Evolutionary conservation across 2,888 invertebrate species (phyloP).

Genomic region (Drosophila ezoana): DNA sequence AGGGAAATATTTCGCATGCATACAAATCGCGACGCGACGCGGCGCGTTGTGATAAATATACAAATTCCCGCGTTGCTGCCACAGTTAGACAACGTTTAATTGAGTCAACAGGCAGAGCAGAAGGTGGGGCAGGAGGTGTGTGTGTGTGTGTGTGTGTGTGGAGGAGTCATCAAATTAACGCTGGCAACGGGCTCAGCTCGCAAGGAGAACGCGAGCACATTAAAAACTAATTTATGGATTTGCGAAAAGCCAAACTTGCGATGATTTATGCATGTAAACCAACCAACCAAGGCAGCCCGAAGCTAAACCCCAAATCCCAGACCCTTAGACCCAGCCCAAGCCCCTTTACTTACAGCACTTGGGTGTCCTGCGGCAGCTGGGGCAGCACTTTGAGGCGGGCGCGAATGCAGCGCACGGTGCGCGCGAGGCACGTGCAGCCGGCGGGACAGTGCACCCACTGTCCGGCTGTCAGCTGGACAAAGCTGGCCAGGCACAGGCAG

Average conservation of each 20-base stretch:
- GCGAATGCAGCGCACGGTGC: conserved; percentile 82
- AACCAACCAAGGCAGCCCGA: conserved; percentile 14
- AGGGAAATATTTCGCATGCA: conserved; percentile 67
- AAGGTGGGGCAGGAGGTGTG: neutral
- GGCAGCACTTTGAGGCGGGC: conserved; percentile 77
- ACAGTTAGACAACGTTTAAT: conserved; percentile 71
- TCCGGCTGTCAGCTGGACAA: conserved; percentile 10
- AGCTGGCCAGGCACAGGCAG: conserved; percentile 40
- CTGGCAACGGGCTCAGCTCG: conserved; percentile 19
- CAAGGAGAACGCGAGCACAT: conserved; percentile 38
- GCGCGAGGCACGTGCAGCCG: conserved; percentile 81
- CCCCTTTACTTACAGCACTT: conserved; percentile 81
- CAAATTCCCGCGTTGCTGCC: conserved; percentile 49
- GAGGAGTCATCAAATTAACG: conserved; percentile 59
- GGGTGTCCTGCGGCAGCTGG: conserved; percentile 81
- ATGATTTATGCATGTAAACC: conserved; percentile 64
- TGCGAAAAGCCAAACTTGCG: conserved; percentile 58
- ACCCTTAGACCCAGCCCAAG: neutral
- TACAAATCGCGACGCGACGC: conserved; percentile 55
- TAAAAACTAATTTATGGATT: conserved; percentile 79
- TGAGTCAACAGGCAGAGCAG: conserved; percentile 64
- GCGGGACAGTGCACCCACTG: conserved; percentile 72
- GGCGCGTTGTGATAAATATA: conserved; percentile 60
- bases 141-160: neutral
- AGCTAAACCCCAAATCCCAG: neutral